These are phyloP conservation scores for Drosophila watanabei DNA, from an alignment of 1,140 invertebrate species.

Conservation along the genomic window DNA sequence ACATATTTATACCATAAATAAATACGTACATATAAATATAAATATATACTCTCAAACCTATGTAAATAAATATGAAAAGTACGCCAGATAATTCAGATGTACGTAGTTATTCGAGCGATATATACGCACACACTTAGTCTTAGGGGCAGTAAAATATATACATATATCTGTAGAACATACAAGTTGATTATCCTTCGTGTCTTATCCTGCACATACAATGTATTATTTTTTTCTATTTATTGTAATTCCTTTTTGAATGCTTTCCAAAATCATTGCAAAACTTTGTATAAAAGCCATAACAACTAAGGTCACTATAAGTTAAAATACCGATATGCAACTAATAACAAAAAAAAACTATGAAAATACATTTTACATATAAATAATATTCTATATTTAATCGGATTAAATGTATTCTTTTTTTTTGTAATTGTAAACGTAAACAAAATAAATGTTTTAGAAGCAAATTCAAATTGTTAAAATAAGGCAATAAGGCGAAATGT, in stretches of 20 bases:
- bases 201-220: slow-evolving; percentile 36
- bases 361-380: slow-evolving; percentile 23
- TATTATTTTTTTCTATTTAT: slow-evolving; percentile 71
- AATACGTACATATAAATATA: slow-evolving; percentile 34
- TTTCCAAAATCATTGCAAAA: slow-evolving; percentile 38
- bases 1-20: slow-evolving; percentile 37
- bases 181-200: slow-evolving; percentile 1
- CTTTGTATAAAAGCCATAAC: slow-evolving; percentile 78
- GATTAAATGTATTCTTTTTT: slow-evolving; percentile 47
- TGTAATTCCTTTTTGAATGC: slow-evolving; percentile 47
- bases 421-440: slow-evolving; percentile 57
- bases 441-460: slow-evolving; percentile 48
- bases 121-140: slow-evolving; percentile 39
- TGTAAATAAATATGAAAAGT: slow-evolving; percentile 57
- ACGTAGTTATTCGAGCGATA: slow-evolving; percentile 23
- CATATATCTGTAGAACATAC: slow-evolving; percentile 15
- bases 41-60: slow-evolving; percentile 23
- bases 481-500: slow-evolving; percentile 70
- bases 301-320: slow-evolving; percentile 79
- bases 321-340: slow-evolving; percentile 36
- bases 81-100: slow-evolving; percentile 21
- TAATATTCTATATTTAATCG: slow-evolving; percentile 28
- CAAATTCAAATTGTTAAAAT: slow-evolving; percentile 59
- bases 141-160: slow-evolving; percentile 28
- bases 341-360: slow-evolving; percentile 24